Conservation (phyloP, 2,888 invertebrate species). For the Eubasilissa splendida region DNA sequence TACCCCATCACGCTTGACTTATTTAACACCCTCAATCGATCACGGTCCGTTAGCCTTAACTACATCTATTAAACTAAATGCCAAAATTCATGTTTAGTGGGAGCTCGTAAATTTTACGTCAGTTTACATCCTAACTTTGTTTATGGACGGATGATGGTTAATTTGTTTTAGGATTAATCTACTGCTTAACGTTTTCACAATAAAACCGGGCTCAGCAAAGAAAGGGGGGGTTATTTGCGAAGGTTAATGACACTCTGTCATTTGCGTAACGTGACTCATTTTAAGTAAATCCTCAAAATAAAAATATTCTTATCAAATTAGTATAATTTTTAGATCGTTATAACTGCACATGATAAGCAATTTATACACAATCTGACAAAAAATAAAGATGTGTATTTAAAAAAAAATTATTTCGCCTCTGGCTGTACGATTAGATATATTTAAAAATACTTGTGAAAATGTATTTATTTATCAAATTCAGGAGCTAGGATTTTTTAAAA, state of each 20-base stretch:
- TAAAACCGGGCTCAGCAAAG: conserved; percentile 24
- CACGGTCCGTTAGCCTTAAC: conserved; percentile 27
- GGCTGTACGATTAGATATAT: no score
- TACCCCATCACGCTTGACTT: conserved; percentile 13
- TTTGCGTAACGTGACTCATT: not conserved
- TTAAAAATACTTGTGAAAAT: no score
- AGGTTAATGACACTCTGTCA: conserved; percentile 3
- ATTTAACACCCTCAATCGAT: conserved; percentile 33
- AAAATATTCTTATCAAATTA: no score
- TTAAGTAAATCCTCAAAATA: not conserved
- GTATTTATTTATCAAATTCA: no score
- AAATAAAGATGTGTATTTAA: no score
- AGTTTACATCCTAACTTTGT: conserved; percentile 46
- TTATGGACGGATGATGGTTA: conserved; percentile 46
- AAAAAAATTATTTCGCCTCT: no score
- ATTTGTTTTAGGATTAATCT: conserved; percentile 39
- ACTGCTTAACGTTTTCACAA: conserved; percentile 37
- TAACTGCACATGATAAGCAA: no score
- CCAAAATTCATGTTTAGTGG: conserved; percentile 34
- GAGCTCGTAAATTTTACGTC: conserved; percentile 36
- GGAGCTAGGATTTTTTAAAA: no score
- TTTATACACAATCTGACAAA: no score
- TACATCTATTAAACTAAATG: conserved; percentile 30
- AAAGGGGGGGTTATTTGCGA: not conserved
- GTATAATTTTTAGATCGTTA: no score